Evolutionary conservation across 2,797 vertebrate species (phyloP), one percentile per base, ranked within the genome.

Genomic region (Stomatorhinus walkeri): DNA sequence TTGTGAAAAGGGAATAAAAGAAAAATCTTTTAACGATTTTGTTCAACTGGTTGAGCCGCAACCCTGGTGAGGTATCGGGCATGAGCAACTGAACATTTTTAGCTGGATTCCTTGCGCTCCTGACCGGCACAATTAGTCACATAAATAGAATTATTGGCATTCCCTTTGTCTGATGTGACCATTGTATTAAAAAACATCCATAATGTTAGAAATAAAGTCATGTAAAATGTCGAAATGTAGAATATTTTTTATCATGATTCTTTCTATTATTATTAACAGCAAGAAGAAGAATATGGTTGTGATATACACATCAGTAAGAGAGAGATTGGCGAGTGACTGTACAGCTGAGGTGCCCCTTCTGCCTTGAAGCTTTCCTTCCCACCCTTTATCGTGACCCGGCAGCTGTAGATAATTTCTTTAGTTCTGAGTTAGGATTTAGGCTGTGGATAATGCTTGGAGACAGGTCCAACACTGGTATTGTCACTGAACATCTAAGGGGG

Each of bases 331-430:
- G 40, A 85, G 28, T 85, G 83, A 85, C 48, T 51, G 43, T 24
- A 28, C 22, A 51, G 48, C 83, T 85, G 5, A 49, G 83, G 46
- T 24, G 48, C 51, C 10, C 24, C 83, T 51, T 24, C 83, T 12
- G n/a, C 16, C 10, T 24, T 28, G n/a, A 46, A 28, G n/a, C 48
- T 28, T 51, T 28, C 24, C 83, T 43, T 85, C 10, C 8, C 83
- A 85, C 1, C 36, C 76, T 51, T 85, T 85, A 85, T 85, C 83
- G 51, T 51, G 22, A 49, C 22, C 24, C 43, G 16, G 43, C 48
- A 85, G 83, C 83, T 51, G 83, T 85, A 85, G 43, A 51, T 85
- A 85, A 85, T 85, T 85, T 85, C 83, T 51, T 49, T 49, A 51
- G 83, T 49, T 51, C 68, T 76, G 68, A 76, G 68, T 76, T 85